Percentiles rank a stretch among this genome's conserved stretches.
Conservation (phyloP, 2,113 vertebrate genomes). For the Rallus limicola region DNA sequence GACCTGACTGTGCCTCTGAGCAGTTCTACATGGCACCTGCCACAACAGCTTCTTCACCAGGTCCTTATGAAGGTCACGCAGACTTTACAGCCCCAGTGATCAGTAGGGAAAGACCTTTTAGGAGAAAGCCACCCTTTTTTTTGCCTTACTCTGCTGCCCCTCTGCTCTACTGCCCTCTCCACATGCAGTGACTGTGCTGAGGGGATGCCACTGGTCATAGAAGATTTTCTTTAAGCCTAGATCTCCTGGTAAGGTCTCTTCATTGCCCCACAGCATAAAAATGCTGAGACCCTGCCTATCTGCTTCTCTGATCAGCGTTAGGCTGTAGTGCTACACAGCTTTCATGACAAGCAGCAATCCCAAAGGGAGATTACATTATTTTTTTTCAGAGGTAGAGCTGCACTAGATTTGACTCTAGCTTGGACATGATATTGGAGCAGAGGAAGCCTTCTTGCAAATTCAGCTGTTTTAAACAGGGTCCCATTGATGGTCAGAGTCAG, state of each 20-base stretch:
- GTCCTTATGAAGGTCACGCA: not conserved
- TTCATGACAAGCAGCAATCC: not conserved
- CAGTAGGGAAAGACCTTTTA: not conserved
- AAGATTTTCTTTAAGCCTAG: not conserved
- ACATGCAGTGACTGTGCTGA: not conserved
- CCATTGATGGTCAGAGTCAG: not conserved
- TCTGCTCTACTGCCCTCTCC: not conserved
- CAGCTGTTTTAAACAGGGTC: not conserved
- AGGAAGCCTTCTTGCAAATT: not conserved
- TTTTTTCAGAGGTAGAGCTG: not conserved
- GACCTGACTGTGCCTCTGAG: not conserved
- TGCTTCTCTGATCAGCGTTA: not conserved
- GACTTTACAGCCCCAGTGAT: not conserved
- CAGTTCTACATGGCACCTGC: not conserved
- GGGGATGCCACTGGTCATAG: not conserved
- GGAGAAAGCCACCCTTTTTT: not conserved
- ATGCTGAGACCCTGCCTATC: not conserved
- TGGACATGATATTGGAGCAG: not conserved
- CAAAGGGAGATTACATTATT: not conserved
- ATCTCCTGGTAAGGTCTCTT: not conserved
- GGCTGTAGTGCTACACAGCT: not conserved
- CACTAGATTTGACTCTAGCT: not conserved
- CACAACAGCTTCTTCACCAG: not conserved
- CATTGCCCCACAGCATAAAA: not conserved
- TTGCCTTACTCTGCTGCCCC: not conserved